phyloP scores from a whole-genome alignment of 2,888 invertebrate genomes.

The Calephelis perditalis region DNA sequence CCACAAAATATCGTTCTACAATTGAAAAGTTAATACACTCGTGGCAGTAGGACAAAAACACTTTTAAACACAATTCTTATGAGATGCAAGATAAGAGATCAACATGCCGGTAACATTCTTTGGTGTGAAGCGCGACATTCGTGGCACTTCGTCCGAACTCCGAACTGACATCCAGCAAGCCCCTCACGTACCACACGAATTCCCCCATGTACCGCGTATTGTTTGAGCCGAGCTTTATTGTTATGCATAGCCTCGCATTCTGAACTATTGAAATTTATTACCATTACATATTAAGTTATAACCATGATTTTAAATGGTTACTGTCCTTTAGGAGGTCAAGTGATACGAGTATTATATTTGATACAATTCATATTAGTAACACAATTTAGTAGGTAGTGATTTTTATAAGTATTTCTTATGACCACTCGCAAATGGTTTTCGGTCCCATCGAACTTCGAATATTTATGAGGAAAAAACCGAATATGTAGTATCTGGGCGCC shows the following conservation, averaged over 20 bases:
- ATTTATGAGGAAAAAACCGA: too few species aligned
- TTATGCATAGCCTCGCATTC: slow-evolving; percentile 34
- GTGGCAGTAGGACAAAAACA: too few species aligned
- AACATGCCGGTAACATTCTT: background rate
- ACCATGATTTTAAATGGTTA: slow-evolving; percentile 22
- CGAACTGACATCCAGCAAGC: slow-evolving; percentile 27
- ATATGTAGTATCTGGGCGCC: too few species aligned
- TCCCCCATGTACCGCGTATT: slow-evolving; percentile 32
- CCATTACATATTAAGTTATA: slow-evolving; percentile 29
- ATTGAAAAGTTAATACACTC: too few species aligned
- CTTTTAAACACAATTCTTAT: background rate
- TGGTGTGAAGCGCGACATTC: slow-evolving; percentile 31
- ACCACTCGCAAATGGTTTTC: too few species aligned
- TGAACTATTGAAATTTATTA: slow-evolving; percentile 32
- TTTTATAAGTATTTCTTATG: too few species aligned
- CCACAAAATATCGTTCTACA: too few species aligned
- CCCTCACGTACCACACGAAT: slow-evolving; percentile 34
- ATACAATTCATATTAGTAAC: too few species aligned
- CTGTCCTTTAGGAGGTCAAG: too few species aligned
- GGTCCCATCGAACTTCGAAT: too few species aligned
- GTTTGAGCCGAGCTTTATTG: slow-evolving; percentile 32
- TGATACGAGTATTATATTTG: too few species aligned
- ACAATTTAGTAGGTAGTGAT: too few species aligned
- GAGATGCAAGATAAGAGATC: slow-evolving; percentile 7
- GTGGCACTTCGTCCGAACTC: slow-evolving; percentile 20